phyloP scores from a whole-genome alignment of 2,797 vertebrate species.

The Gobionotothen gibberifrons region DNA sequence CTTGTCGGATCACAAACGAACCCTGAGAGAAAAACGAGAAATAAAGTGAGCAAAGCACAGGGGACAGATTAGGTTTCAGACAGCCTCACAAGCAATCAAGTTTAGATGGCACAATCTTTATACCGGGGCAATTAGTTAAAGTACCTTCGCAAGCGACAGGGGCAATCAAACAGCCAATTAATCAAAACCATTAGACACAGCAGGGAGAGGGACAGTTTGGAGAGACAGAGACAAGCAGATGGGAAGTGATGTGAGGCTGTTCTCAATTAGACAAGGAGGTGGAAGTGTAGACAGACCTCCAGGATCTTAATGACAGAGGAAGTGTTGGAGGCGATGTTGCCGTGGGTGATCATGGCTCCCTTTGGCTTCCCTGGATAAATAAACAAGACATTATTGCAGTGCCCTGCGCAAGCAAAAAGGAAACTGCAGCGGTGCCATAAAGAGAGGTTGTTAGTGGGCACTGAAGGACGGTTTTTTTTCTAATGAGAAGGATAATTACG shows the following conservation, averaged over 20 bases:
- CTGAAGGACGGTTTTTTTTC: constrained; percentile 67
- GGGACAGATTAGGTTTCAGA: constrained; percentile 60
- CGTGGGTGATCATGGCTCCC: constrained; percentile 90
- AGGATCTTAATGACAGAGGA: constrained; percentile 90
- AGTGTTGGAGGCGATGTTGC: constrained; percentile 88
- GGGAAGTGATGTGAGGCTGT: constrained; percentile 72
- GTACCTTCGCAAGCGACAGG: constrained; percentile 69
- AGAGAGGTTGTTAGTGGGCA: constrained; percentile 74
- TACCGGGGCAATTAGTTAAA: constrained; percentile 73
- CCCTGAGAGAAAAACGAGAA: constrained; percentile 72
- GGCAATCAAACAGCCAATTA: constrained; percentile 80
- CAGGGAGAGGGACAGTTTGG: constrained; percentile 67
- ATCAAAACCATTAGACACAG: constrained; percentile 80
- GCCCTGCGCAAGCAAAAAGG: constrained; percentile 54
- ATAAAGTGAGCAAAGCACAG: constrained; percentile 55
- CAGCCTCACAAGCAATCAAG: constrained; percentile 62
- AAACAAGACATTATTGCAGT: constrained; percentile 81
- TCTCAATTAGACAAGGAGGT: constrained; percentile 81
- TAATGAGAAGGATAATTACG: constrained; percentile 70
- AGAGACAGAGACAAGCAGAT: constrained; percentile 59
- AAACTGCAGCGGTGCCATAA: constrained; percentile 77
- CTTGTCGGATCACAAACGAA: constrained; percentile 82
- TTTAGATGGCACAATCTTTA: constrained; percentile 68
- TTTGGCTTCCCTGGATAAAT: constrained; percentile 87
- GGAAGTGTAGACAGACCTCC: constrained; percentile 85